These are phyloP conservation scores for Seriola dumerili DNA, from an alignment of 2,113 vertebrate genomes.

Conservation along the genomic window DNA sequence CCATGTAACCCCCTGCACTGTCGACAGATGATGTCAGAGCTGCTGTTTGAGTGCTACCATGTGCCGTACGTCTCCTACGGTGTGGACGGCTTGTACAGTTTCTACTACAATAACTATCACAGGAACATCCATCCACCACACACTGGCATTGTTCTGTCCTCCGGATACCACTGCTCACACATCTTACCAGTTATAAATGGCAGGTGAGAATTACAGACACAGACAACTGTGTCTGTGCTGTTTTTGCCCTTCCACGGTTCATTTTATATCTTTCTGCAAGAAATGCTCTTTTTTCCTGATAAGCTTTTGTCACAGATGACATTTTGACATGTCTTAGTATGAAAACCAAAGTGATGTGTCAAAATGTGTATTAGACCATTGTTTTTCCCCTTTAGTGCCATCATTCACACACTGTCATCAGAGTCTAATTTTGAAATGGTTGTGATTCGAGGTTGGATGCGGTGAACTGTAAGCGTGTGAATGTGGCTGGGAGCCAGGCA, in stretches of 20 bases:
- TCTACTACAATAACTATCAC: slow-evolving; percentile 87
- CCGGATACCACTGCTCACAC: slow-evolving; percentile 95
- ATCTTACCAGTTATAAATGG: slow-evolving; percentile 93
- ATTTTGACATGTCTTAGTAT: not conserved
- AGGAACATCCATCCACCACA: slow-evolving; percentile 68
- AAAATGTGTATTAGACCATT: not conserved
- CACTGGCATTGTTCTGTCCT: slow-evolving; percentile 91
- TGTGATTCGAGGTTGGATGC: slow-evolving; percentile 88
- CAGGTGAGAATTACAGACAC: slow-evolving; percentile 84
- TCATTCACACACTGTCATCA: not conserved
- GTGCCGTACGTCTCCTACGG: slow-evolving; percentile 94
- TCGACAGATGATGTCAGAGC: slow-evolving; percentile 89
- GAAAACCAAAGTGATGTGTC: not conserved
- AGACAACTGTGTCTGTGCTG: not conserved
- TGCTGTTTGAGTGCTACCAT: slow-evolving; percentile 95
- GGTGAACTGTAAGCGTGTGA: slow-evolving; percentile 93
- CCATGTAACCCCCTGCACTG: slow-evolving; percentile 87
- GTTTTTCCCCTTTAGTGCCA: not conserved
- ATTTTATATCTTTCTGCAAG: not conserved
- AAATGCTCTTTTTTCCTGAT: not conserved
- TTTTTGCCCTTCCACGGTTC: not conserved
- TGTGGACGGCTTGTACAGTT: slow-evolving; percentile 93
- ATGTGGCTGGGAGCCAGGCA: slow-evolving; percentile 93
- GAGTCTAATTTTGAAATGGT: not conserved
- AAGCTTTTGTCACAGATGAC: too few relatives aligned